Base-by-base conservation (phyloP, 1,140 invertebrate species). In the Drosophila pruinosa region DNA sequence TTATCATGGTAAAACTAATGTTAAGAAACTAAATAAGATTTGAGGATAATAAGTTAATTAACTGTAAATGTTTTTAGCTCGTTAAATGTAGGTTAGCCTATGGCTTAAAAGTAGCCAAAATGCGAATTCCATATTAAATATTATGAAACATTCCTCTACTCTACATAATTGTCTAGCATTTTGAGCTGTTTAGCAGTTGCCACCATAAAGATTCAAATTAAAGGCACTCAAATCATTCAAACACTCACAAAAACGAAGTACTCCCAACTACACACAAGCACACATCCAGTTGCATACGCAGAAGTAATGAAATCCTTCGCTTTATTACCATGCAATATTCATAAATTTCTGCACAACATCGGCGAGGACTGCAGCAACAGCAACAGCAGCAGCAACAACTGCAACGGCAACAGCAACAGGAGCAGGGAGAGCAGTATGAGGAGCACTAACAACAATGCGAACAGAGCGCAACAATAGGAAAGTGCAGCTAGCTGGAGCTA, bases 271-370 rank as follows among this genome's bases (percentile, higher is more conserved):
- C 58, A 34, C 21, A 50, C 21, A 56, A 31, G 31, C 39, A 45
- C 26, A 26, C 3, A 47, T 6, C 19, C 52, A 50, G 43, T 41
- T 19, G 36, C 61, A 57, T 21, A 65, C 62, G 61, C 52, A 75
- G 50, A 78, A 78, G 75, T 88, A 86, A 86, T 86, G 82, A 86
- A 86, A 86, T 86, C 75, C 82, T 81, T 75, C 68, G 80, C 80
- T 86, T 86, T 86, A 75, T 82, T 88, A 81, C 78, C 74, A 88
- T 88, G 75, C 78, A 81, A 86, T 86, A 88, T 86, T 86, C 82
- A 86, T 86, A 86, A 86, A 86, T 86, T 88, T 82, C 74, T 88
- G 61, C 78, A 69, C 68, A 86, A 79, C 68, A 76, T 63, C 50
- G 71, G 63, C 61, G 81, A 73, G 81, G 59, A 74, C 45, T 86